Evolutionary conservation across 2,113 vertebrate genomes (phyloP).

Genomic region (Festucalex cinctus): DNA sequence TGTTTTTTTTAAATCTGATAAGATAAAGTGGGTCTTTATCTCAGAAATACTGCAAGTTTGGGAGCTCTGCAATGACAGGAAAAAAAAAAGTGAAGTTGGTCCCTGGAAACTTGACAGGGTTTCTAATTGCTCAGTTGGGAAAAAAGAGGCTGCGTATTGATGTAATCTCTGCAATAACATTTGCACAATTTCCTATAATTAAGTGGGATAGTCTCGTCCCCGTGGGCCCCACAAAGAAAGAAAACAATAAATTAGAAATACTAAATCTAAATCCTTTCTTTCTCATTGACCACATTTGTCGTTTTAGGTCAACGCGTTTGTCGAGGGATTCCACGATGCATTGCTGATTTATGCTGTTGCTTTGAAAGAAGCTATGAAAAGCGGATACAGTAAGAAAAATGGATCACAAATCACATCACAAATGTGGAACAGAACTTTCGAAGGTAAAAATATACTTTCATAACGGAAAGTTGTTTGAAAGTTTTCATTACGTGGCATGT

Average conservation of each 20-base stretch:
- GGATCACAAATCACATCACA: constrained; percentile 84
- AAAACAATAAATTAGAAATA: neutral
- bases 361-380: constrained; percentile 85
- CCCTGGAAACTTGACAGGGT: neutral
- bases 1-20: constrained; percentile 1
- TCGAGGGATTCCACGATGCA: constrained; percentile 97
- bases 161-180: neutral
- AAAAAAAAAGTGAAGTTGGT: constrained; percentile 6
- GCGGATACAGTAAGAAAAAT: constrained; percentile 85
- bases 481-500: neutral
- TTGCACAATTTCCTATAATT: neutral
- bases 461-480: neutral
- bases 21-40: neutral
- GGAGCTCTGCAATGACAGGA: neutral
- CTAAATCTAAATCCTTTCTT: neutral
- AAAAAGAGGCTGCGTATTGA: neutral
- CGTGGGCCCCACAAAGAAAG: neutral
- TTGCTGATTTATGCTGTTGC: constrained; percentile 89
- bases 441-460: constrained; percentile 76
- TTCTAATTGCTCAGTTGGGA: neutral
- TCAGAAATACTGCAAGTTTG: neutral
- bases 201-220: neutral
- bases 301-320: constrained; percentile 92
- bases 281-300: neutral
- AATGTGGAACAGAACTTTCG: constrained; percentile 93